Base-by-base conservation (phyloP, 2,113 vertebrate species). In the Vicugna pacos region DNA sequence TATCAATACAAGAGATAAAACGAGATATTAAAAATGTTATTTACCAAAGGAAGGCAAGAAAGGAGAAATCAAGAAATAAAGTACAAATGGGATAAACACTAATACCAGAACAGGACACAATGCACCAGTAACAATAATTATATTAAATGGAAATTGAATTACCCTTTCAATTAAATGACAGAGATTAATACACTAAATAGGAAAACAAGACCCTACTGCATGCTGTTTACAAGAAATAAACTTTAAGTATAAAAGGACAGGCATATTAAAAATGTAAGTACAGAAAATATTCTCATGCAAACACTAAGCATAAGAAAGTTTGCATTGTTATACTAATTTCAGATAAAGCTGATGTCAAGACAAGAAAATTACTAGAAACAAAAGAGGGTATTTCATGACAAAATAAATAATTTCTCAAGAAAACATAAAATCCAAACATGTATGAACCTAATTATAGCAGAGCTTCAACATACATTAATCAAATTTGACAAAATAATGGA, bases 401-500 rank as follows among this genome's bases (percentile, higher is more conserved):
- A 93, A 77, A 91, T 69, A 67, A 84, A 77, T 3, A 81, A 62
- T 79, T 95, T 30, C 42, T 79, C 42, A 86, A 79, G 60, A 91
- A 85, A 86, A 86, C 48, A 76, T 67, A 58, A 91, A 91, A 50
- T 56, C 1, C 46, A 89, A 94, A 82, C 12, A 60, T 48, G 38
- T 30, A 46, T 38, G 22, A 4, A 42, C n/a, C 60, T 64, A 64
- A 64, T 81, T 38, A 73, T 19, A 54, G 67, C 20, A 89, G 60
- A 73, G 12, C 15, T 82, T 80, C 5, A 89, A 73, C 54, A 82
- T 13, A 35, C 5, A 32, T 81, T 64, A 73, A 82, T 54, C 56
- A 82, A 73, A 75, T 72, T n/a, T 82, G 46, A 65, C n/a, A 82
- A 65, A 89, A 73, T 73, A 75, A 46, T 46, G 48, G 12, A 35